A percentile compares a stretch with the other conserved stretches of the same genome.
These are phyloP conservation scores for Harpagoxenus sublaevis DNA, from an alignment of 2,888 invertebrate species.

Conservation along the genomic window DNA sequence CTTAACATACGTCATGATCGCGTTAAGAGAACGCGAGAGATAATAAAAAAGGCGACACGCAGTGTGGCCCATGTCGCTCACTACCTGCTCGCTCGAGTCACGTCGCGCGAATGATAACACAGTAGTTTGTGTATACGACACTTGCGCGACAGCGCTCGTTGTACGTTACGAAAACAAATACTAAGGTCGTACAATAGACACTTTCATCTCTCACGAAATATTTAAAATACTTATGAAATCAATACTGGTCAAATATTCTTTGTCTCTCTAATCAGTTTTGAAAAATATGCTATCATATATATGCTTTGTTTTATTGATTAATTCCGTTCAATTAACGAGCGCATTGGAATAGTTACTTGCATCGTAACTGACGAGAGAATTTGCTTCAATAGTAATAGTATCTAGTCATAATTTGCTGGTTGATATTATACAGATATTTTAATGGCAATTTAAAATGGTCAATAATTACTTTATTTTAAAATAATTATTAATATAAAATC, in stretches of 20 bases:
- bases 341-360: neutral
- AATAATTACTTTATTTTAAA: neutral
- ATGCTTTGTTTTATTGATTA: neutral
- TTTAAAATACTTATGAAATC: neutral
- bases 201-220: neutral
- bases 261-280: neutral
- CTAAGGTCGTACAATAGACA: neutral
- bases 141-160: neutral
- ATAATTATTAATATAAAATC: neutral
- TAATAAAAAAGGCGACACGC: neutral
- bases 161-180: neutral
- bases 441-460: neutral
- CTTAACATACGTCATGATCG: neutral
- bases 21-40: neutral
- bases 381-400: too few species aligned
- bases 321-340: neutral
- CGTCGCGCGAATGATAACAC: neutral
- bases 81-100: neutral
- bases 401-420: too few species aligned
- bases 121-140: neutral
- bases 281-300: neutral
- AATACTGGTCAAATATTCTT: neutral
- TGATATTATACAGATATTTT: too few species aligned
- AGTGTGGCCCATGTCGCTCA: neutral
- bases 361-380: too few species aligned